Evolutionary conservation across 2,888 invertebrate genomes (phyloP).

Genomic region (Timema cristinae): DNA sequence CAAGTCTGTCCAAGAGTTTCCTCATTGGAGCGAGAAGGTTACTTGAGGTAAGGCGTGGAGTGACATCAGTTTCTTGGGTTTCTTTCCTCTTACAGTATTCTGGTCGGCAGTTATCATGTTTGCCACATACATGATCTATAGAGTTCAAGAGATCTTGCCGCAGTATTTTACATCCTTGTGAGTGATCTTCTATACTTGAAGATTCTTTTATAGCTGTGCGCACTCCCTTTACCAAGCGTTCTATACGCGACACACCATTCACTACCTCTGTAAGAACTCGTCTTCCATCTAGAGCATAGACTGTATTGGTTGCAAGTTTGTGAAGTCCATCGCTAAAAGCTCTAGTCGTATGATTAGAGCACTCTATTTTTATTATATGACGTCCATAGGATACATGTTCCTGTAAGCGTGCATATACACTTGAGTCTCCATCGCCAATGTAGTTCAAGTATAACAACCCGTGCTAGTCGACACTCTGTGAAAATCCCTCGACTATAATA

Average conservation of each 20-base stretch:
- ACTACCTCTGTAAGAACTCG: not conserved
- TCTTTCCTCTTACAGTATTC: not conserved
- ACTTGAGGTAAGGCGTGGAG: not conserved
- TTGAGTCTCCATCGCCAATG: not conserved
- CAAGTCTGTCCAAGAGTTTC: not conserved
- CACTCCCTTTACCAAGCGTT: slow-evolving; percentile 9
- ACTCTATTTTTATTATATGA: not conserved
- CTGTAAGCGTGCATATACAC: not conserved
- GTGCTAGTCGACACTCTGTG: not conserved
- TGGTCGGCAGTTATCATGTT: not conserved
- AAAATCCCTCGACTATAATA: not conserved
- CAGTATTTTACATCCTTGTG: not conserved
- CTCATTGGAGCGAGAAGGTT: not conserved
- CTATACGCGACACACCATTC: not conserved
- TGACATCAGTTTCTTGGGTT: not conserved
- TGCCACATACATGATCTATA: not conserved
- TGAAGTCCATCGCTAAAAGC: slow-evolving; percentile 4
- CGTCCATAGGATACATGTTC: slow-evolving; percentile 3
- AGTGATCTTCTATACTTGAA: not conserved
- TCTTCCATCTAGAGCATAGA: slow-evolving; percentile 2
- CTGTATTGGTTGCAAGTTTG: not conserved
- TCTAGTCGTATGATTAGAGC: not conserved
- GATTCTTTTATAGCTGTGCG: not conserved
- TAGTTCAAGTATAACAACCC: not conserved
- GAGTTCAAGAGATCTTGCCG: not conserved